A percentile compares a stretch with the other conserved stretches of the same genome.
Evolutionary conservation across 2,113 vertebrate species (phyloP).

Genomic region (Solea solea): DNA sequence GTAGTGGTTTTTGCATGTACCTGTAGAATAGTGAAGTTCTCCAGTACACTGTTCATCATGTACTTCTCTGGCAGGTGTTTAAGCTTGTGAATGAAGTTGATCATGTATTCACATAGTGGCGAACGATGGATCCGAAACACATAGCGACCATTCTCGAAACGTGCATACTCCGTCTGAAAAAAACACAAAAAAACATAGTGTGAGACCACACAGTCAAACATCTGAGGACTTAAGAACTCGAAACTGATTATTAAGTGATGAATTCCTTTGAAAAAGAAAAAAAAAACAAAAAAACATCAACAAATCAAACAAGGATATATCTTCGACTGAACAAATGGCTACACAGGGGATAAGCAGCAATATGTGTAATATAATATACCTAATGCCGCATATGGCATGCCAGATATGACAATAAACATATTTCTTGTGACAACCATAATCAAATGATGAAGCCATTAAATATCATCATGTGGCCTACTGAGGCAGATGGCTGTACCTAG

Average conservation of each 20-base stretch:
- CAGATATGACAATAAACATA: slow-evolving; percentile 72
- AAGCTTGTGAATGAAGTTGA: slow-evolving; percentile 97
- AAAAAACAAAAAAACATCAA: neutral
- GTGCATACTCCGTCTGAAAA: slow-evolving; percentile 90
- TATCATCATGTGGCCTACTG: slow-evolving; percentile 57
- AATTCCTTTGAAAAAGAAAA: slow-evolving; percentile 1
- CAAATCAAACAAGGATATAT: slow-evolving; percentile 14
- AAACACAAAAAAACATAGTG: slow-evolving; percentile 10
- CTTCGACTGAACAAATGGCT: slow-evolving; percentile 39
- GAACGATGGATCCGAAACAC: slow-evolving; percentile 93
- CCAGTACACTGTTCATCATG: slow-evolving; percentile 98
- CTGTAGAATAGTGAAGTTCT: slow-evolving; percentile 97
- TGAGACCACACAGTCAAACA: slow-evolving; percentile 11
- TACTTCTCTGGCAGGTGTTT: slow-evolving; percentile 96
- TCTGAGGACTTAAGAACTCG: neutral
- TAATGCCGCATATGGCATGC: slow-evolving; percentile 62
- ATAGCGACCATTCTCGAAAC: slow-evolving; percentile 91
- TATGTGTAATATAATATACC: slow-evolving; percentile 69
- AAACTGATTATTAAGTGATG: slow-evolving; percentile 10
- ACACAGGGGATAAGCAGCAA: slow-evolving; percentile 55
- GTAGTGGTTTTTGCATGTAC: slow-evolving; percentile 56
- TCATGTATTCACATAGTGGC: slow-evolving; percentile 96
- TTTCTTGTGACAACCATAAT: slow-evolving; percentile 73
- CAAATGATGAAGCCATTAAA: slow-evolving; percentile 71
- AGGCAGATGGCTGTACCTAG: slow-evolving; percentile 63